Evolutionary conservation across 2,888 invertebrate species (phyloP).

Genomic region (Teleiodes luculella): DNA sequence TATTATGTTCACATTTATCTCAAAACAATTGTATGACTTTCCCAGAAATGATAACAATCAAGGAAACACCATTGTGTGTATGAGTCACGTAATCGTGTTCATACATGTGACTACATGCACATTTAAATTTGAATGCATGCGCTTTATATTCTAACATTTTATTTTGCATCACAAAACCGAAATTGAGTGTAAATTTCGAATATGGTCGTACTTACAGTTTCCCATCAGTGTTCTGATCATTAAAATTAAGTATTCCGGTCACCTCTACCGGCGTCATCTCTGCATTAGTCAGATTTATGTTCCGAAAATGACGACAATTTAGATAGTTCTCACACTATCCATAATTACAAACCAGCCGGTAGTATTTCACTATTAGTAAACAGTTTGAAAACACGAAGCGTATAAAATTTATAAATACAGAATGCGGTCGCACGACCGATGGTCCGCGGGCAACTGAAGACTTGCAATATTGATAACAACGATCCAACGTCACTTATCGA

Average conservation of each 20-base stretch:
- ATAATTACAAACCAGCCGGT: slow-evolving; percentile 29
- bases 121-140: not conserved
- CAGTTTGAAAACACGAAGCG: not conserved
- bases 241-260: slow-evolving; percentile 55
- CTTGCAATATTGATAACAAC: slow-evolving; percentile 66
- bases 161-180: not conserved
- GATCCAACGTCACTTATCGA: slow-evolving; percentile 58
- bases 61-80: not conserved
- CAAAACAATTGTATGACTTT: slow-evolving; percentile 9
- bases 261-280: slow-evolving; percentile 55
- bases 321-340: slow-evolving; percentile 32
- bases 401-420: slow-evolving; percentile 13
- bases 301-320: slow-evolving; percentile 21
- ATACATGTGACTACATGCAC: slow-evolving; percentile 3
- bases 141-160: not conserved
- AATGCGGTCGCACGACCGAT: slow-evolving; percentile 44
- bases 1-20: slow-evolving; percentile 2
- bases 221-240: slow-evolving; percentile 66
- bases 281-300: slow-evolving; percentile 55
- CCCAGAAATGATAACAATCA: slow-evolving; percentile 9
- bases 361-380: slow-evolving; percentile 1
- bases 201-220: slow-evolving; percentile 58
- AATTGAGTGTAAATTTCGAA: not conserved
- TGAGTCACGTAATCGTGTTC: not conserved
- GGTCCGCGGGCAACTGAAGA: slow-evolving; percentile 55